phyloP scores from a whole-genome alignment of 1,140 invertebrate species.

The Procambarus clarkii region DNA sequence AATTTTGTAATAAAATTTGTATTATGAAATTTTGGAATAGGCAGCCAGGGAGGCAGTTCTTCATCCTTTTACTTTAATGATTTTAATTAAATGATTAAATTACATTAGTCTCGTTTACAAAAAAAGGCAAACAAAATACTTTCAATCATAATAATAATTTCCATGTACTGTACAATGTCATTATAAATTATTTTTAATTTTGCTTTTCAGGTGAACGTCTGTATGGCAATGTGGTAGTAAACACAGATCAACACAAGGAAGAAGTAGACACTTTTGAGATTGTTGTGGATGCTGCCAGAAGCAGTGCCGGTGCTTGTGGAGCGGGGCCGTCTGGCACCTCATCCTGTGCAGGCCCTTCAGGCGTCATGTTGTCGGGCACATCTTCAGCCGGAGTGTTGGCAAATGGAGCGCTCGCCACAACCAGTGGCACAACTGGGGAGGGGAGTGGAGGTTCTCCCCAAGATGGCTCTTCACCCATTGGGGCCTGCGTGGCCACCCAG shows the following conservation, averaged over 20 bases:
- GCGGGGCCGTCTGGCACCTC: neutral
- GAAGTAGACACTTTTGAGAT: slow-evolving; percentile 58
- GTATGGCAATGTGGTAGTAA: slow-evolving; percentile 73
- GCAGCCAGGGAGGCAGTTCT: no score
- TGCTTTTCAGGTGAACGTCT: slow-evolving; percentile 74
- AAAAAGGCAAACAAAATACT: no score
- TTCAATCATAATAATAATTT: no score
- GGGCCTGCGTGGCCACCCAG: slow-evolving; percentile 51
- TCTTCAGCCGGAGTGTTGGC: neutral
- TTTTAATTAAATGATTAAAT: no score
- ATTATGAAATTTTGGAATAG: no score
- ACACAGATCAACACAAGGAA: slow-evolving; percentile 47
- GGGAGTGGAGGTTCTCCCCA: slow-evolving; percentile 3
- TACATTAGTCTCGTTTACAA: no score
- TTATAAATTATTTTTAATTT: no score
- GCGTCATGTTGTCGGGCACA: neutral
- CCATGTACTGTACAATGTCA: no score
- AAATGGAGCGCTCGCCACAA: neutral
- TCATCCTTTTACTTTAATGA: no score
- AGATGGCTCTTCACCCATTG: slow-evolving; percentile 3
- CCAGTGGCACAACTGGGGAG: slow-evolving; percentile 10
- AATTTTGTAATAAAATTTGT: no score
- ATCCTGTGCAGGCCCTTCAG: neutral
- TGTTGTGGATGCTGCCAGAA: slow-evolving; percentile 37
- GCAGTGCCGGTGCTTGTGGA: neutral